phyloP scores from a whole-genome alignment of 2,797 vertebrate genomes.

The Centroberyx gerrardi region DNA sequence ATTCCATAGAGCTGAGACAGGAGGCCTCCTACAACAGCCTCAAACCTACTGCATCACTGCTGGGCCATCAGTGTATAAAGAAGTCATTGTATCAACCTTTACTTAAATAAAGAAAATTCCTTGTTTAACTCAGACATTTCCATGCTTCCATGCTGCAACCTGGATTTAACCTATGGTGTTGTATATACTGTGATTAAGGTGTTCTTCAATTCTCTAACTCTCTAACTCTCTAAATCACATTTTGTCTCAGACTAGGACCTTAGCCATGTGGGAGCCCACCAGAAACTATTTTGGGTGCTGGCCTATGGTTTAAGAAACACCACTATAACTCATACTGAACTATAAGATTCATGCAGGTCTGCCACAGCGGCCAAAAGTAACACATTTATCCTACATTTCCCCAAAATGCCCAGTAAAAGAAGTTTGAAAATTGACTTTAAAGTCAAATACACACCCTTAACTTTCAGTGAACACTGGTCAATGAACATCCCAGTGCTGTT shows the following conservation, averaged over 20 bases:
- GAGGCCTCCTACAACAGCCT: slow-evolving; percentile 16
- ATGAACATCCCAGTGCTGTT: not conserved
- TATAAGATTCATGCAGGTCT: slow-evolving; percentile 44
- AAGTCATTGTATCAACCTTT: not conserved
- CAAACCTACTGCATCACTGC: not conserved
- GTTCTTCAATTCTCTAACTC: not conserved
- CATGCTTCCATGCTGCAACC: slow-evolving; percentile 53
- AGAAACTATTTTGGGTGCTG: not conserved
- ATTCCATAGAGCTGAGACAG: slow-evolving; percentile 62
- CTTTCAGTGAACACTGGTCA: not conserved
- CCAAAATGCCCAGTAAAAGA: not conserved
- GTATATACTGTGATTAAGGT: slow-evolving; percentile 7
- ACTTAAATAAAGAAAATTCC: not conserved
- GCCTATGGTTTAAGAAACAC: not conserved
- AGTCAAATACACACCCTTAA: slow-evolving; percentile 24
- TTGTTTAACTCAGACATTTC: not conserved
- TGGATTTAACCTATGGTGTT: not conserved
- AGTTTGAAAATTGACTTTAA: slow-evolving; percentile 15
- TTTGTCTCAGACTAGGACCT: too few species aligned
- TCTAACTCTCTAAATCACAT: too few species aligned
- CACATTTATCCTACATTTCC: too few species aligned
- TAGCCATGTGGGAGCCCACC: not conserved
- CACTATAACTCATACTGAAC: slow-evolving; percentile 26
- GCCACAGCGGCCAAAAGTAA: too few species aligned
- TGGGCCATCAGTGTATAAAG: slow-evolving; percentile 1